These are phyloP conservation scores for Sturmia bella DNA, from an alignment of 2,888 invertebrate species.

Conservation along the genomic window DNA sequence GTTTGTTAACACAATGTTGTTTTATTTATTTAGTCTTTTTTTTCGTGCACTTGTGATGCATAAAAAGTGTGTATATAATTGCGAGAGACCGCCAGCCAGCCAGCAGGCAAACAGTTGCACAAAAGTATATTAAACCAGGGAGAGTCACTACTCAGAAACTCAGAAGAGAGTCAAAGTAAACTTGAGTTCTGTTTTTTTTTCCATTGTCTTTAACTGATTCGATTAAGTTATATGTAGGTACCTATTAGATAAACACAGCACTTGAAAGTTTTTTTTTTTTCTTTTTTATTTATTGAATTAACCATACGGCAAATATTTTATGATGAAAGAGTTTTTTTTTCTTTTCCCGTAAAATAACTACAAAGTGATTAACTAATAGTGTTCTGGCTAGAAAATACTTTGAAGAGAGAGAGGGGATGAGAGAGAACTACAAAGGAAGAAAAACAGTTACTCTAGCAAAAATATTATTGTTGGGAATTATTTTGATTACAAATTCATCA, in stretches of 20 bases:
- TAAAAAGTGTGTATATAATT: conserved; percentile 14
- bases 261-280: not conserved
- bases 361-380: too few species aligned
- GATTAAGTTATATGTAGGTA: conserved; percentile 16
- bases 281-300: conserved; percentile 4
- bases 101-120: not conserved
- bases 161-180: not conserved
- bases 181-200: not conserved
- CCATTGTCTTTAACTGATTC: not conserved
- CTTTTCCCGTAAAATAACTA: too few species aligned
- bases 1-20: conserved; percentile 47
- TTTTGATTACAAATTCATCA: too few species aligned
- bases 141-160: too few species aligned
- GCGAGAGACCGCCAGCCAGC: not conserved
- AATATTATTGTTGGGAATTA: too few species aligned
- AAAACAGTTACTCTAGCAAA: too few species aligned
- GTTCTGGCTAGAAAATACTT: too few species aligned
- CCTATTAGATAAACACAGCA: conserved; percentile 1
- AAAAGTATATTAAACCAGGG: not conserved
- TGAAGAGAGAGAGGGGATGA: too few species aligned
- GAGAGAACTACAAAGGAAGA: too few species aligned
- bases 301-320: too few species aligned
- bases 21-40: conserved; percentile 22
- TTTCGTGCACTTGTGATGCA: conserved; percentile 46
- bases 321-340: too few species aligned